phyloP scores from a whole-genome alignment of 2,888 invertebrate genomes.

The Coelopa pilipes region DNA sequence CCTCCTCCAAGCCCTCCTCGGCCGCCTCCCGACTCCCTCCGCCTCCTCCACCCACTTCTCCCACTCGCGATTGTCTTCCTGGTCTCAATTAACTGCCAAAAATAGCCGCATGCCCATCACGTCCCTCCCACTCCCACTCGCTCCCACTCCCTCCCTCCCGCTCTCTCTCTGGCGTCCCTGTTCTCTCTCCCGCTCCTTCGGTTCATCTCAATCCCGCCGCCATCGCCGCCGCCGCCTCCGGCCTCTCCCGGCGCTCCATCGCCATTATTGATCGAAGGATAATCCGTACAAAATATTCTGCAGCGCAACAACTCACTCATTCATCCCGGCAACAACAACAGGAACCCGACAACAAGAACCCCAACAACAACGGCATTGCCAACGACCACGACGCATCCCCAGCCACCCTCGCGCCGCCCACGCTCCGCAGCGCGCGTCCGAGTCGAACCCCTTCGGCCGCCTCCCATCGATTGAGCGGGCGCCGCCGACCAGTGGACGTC shows the following conservation, averaged over 20 bases:
- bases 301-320: conserved; percentile 30
- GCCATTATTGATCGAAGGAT: conserved; percentile 53
- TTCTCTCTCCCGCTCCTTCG: not conserved
- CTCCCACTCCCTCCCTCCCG: not conserved
- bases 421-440: too few species aligned
- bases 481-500: too few species aligned
- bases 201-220: not conserved
- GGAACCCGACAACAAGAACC: not conserved
- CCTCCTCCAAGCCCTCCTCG: not conserved
- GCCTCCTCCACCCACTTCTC: too few species aligned
- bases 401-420: too few species aligned
- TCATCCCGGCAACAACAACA: conserved; percentile 7
- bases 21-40: not conserved
- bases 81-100: too few species aligned
- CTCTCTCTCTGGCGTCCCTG: not conserved
- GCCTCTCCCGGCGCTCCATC: conserved; percentile 41
- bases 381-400: too few species aligned
- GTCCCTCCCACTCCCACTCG: not conserved
- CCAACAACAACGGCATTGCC: not conserved
- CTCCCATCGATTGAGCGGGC: too few species aligned
- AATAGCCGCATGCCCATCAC: not conserved
- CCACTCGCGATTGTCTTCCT: too few species aligned
- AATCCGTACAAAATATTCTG: conserved; percentile 43
- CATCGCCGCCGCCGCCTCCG: not conserved
- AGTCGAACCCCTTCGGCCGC: too few species aligned